Percentiles rank a stretch among this genome's conserved stretches.
These are phyloP conservation scores for Odontocolon sp. DNA, from an alignment of 2,888 invertebrate species.

Conservation along the genomic window DNA sequence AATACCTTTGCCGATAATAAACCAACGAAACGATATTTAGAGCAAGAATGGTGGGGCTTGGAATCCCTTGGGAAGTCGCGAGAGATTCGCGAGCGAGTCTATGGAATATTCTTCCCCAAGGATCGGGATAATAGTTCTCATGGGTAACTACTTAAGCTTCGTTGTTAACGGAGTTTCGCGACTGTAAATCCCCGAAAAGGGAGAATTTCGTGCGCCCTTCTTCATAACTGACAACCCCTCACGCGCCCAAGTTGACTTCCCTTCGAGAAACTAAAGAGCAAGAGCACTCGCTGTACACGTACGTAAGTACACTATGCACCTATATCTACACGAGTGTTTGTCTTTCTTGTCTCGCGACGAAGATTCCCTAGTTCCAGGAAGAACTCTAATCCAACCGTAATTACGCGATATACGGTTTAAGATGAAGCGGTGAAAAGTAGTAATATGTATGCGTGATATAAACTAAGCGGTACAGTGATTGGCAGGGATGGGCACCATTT, in stretches of 20 bases:
- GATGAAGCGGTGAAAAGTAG: neutral
- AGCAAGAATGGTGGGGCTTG: too few relatives aligned
- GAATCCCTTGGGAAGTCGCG: conserved; percentile 21
- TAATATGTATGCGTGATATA: too few relatives aligned
- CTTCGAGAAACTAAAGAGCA: conserved; percentile 11
- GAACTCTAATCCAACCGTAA: conserved; percentile 5
- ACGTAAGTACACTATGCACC: neutral
- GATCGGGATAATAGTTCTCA: conserved; percentile 40
- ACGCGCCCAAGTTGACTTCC: conserved; percentile 16
- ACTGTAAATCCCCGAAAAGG: conserved; percentile 47
- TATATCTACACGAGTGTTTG: neutral
- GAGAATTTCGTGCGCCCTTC: neutral
- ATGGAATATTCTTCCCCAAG: conserved; percentile 36
- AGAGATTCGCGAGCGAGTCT: conserved; percentile 28
- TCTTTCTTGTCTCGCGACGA: neutral
- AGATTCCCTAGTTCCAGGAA: neutral
- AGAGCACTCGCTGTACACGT: neutral
- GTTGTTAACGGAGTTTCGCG: conserved; percentile 48
- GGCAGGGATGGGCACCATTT: too few relatives aligned
- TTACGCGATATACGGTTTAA: neutral
- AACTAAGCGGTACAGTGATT: too few relatives aligned
- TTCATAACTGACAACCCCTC: neutral
- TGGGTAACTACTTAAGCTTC: conserved; percentile 47
- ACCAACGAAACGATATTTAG: neutral
- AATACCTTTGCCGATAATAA: conserved; percentile 13